These are phyloP conservation scores for Labrus mixtus DNA, from an alignment of 2,113 vertebrate species.

Conservation along the genomic window DNA sequence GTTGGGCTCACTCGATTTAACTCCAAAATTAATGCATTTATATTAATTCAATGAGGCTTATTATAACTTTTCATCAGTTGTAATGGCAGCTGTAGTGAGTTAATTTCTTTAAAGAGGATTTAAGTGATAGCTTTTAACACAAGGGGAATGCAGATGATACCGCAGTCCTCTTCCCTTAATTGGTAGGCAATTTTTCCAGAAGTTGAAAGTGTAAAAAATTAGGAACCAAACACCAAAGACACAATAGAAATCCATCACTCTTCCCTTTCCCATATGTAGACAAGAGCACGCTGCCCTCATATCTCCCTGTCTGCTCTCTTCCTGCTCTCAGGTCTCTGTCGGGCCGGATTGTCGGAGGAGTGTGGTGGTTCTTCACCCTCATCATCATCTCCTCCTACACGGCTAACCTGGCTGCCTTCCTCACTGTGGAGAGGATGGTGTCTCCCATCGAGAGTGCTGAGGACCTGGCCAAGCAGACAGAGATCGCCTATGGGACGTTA, in stretches of 20 bases:
- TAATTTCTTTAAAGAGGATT: slow-evolving; percentile 34
- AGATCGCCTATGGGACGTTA: slow-evolving; percentile 97
- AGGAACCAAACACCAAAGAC: background rate
- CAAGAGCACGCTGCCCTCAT: slow-evolving; percentile 40
- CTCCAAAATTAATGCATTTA: slow-evolving; percentile 31
- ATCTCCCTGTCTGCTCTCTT: slow-evolving; percentile 35
- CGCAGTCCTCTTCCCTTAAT: background rate
- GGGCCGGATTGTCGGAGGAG: slow-evolving; percentile 95
- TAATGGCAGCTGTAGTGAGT: slow-evolving; percentile 14
- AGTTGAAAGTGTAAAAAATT: too few species aligned
- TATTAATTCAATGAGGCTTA: slow-evolving; percentile 45
- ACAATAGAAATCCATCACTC: background rate
- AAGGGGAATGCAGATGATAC: slow-evolving; percentile 1
- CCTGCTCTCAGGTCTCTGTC: slow-evolving; percentile 90
- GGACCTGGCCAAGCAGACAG: slow-evolving; percentile 97
- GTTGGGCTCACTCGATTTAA: slow-evolving; percentile 26
- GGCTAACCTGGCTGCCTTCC: slow-evolving; percentile 97
- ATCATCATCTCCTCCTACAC: slow-evolving; percentile 99
- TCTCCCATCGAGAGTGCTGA: slow-evolving; percentile 97
- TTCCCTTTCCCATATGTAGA: background rate
- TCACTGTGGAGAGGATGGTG: slow-evolving; percentile 98
- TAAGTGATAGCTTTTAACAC: background rate
- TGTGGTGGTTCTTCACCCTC: slow-evolving; percentile 99
- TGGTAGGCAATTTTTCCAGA: background rate
- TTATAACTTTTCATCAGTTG: slow-evolving; percentile 38